These are phyloP conservation scores for Altica lythri DNA, from an alignment of 2,888 invertebrate species.

Conservation along the genomic window DNA sequence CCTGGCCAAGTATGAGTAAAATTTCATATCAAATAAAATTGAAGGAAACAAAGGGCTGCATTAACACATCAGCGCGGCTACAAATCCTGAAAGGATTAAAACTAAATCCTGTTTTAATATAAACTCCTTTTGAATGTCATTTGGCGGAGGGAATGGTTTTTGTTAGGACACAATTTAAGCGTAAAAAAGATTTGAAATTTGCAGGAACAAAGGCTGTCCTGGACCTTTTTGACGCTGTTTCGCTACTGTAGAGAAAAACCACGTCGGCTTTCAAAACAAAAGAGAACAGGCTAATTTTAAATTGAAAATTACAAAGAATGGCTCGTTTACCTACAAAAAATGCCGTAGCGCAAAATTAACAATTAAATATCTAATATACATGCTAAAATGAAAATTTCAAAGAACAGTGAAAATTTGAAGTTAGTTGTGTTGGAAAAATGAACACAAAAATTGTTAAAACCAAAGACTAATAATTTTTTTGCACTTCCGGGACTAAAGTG, in stretches of 20 bases:
- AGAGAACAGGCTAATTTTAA: constrained; percentile 4
- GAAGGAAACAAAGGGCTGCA: constrained; percentile 25
- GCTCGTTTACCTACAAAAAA: no score
- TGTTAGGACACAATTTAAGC: constrained; percentile 16
- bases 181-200: constrained; percentile 16
- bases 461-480: no score
- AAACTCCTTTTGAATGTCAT: constrained; percentile 22
- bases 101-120: constrained; percentile 25
- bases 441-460: no score
- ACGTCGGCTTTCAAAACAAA: constrained; percentile 11
- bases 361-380: no score
- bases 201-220: constrained; percentile 10
- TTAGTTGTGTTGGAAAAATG: no score
- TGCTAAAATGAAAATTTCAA: no score
- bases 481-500: no score
- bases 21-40: constrained; percentile 26
- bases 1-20: no score
- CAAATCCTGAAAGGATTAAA: constrained; percentile 27
- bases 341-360: no score
- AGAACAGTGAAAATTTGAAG: no score
- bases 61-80: constrained; percentile 29
- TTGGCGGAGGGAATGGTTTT: constrained; percentile 7
- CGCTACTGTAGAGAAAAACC: constrained; percentile 3
- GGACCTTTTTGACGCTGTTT: constrained; percentile 16
- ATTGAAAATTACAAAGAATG: constrained; percentile 8